Percentiles rank a stretch among this genome's conserved stretches.
Conservation (phyloP, 2,888 invertebrate species). For the Crematogaster levior region DNA sequence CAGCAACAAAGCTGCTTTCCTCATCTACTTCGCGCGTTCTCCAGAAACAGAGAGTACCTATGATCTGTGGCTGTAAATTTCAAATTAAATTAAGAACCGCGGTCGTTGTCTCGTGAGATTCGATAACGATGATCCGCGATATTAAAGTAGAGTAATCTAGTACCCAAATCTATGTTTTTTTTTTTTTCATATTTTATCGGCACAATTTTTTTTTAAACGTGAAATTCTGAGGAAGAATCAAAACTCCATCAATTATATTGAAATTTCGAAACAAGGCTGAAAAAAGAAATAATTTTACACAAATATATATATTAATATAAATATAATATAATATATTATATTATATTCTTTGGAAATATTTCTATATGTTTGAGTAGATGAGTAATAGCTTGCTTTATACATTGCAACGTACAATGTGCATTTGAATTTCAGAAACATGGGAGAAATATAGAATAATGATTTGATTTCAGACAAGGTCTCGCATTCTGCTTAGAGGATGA, state of each 20-base stretch:
- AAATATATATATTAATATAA: no score
- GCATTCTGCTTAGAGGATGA: conserved; percentile 88
- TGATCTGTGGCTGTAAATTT: conserved; percentile 37
- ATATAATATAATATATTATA: no score
- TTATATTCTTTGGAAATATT: not conserved
- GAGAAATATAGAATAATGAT: conserved; percentile 2
- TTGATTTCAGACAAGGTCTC: conserved; percentile 86
- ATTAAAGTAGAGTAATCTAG: not conserved
- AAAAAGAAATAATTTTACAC: not conserved
- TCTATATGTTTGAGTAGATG: not conserved
- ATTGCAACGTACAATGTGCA: not conserved
- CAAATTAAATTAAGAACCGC: conserved; percentile 36
- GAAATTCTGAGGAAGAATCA: not conserved
- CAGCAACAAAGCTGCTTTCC: conserved; percentile 38
- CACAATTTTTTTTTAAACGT: not conserved
- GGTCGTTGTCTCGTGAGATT: not conserved
- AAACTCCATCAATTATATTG: not conserved
- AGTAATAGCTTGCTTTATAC: not conserved
- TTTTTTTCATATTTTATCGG: not conserved
- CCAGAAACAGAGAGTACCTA: not conserved
- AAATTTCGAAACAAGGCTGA: not conserved
- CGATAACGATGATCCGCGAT: not conserved
- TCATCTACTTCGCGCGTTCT: conserved; percentile 28
- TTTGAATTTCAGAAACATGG: not conserved
- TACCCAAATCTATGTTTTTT: not conserved